phyloP scores from a whole-genome alignment of 2,113 vertebrate genomes.

The Aix galericulata region DNA sequence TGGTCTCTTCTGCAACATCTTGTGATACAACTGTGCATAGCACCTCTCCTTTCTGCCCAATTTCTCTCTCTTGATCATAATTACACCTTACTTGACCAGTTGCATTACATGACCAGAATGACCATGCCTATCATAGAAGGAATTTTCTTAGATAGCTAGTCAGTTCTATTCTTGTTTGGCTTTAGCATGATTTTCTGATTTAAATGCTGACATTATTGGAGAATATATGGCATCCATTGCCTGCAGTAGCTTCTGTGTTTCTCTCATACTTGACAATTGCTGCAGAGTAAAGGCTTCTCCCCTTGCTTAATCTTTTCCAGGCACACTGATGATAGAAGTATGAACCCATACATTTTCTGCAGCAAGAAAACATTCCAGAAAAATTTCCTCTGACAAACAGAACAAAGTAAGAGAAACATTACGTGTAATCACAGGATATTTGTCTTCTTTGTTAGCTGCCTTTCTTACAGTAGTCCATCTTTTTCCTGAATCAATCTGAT shows the following conservation, averaged over 20 bases:
- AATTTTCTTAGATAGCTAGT: conserved; percentile 43
- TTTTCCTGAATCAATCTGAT: not conserved
- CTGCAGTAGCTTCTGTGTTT: conserved; percentile 25
- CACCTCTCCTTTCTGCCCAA: conserved; percentile 40
- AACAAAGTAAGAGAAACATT: conserved; percentile 54
- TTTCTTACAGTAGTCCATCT: conserved; percentile 33
- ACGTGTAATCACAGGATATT: conserved; percentile 52
- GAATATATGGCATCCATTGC: not conserved
- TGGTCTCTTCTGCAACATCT: conserved; percentile 42
- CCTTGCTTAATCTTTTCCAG: conserved; percentile 60
- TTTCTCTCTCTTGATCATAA: conserved; percentile 59
- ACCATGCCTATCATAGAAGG: not conserved
- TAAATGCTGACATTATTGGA: conserved; percentile 24
- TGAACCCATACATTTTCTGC: conserved; percentile 40
- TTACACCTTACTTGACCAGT: conserved; percentile 11
- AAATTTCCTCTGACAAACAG: conserved; percentile 21
- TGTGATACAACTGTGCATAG: conserved; percentile 38
- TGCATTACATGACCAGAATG: conserved; percentile 51
- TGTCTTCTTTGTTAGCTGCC: conserved; percentile 16
- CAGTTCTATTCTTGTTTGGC: conserved; percentile 31
- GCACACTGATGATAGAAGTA: conserved; percentile 37
- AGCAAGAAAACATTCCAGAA: conserved; percentile 48
- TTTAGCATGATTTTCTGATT: conserved; percentile 54
- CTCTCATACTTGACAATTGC: conserved; percentile 55
- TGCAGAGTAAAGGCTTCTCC: conserved; percentile 44